phyloP scores from a whole-genome alignment of 2,113 vertebrate genomes.

The Callorhinus ursinus region DNA sequence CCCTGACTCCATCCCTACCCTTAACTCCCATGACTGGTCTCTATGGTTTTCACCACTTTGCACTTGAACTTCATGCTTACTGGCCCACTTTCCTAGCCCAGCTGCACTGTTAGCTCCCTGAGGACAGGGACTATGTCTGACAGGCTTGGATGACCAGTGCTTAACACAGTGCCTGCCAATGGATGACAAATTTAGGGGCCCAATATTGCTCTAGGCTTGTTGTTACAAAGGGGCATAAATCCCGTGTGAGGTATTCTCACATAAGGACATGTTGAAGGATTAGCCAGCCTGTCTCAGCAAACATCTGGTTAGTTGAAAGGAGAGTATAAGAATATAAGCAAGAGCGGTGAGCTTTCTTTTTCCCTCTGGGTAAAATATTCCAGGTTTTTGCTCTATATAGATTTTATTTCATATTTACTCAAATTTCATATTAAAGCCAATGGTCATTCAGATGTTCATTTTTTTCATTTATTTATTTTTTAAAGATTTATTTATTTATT shows the following conservation, averaged over 20 bases:
- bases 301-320: not conserved
- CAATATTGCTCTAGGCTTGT: not conserved
- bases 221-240: not conserved
- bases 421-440: not conserved
- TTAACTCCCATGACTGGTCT: not conserved
- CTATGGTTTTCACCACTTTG: not conserved
- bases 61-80: not conserved
- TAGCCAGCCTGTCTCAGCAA: not conserved
- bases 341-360: not conserved
- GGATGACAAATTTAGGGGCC: not conserved
- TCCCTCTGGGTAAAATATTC: not conserved
- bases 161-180: not conserved
- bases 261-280: not conserved
- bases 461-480: too few relatives aligned
- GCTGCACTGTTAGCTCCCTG: not conserved
- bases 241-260: not conserved
- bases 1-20: too few relatives aligned
- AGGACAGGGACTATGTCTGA: not conserved
- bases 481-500: too few relatives aligned
- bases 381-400: not conserved
- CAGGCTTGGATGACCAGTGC: not conserved
- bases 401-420: not conserved
- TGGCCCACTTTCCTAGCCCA: not conserved
- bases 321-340: not conserved
- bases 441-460: not conserved